Evolutionary conservation across 1,140 invertebrate species (phyloP).

Genomic region (Cephus cinctus): DNA sequence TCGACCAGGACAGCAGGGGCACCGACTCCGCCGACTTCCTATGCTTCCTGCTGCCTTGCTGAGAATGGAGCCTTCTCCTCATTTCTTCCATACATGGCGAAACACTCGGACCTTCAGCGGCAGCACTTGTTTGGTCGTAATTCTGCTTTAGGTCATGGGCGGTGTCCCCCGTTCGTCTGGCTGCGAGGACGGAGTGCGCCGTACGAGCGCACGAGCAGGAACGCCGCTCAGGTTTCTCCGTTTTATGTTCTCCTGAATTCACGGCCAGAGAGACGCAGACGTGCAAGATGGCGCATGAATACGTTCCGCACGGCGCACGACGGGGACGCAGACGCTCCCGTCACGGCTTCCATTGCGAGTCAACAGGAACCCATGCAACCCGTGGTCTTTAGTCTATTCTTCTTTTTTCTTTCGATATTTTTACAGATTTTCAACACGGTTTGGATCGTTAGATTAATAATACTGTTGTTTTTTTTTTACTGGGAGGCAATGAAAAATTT

Average conservation of each 20-base stretch:
- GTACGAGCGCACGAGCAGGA: conserved; percentile 11
- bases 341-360: no score
- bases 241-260: conserved; percentile 39
- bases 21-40: conserved; percentile 27
- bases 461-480: no score
- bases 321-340: conserved; percentile 45
- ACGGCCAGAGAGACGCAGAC: conserved; percentile 50
- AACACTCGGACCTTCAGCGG: conserved; percentile 27
- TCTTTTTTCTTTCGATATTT: background rate
- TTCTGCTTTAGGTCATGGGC: conserved; percentile 26
- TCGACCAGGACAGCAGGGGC: background rate
- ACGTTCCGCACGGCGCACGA: no score
- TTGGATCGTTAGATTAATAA: no score
- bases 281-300: conserved; percentile 50
- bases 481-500: no score
- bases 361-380: conserved; percentile 35
- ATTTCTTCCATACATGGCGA: conserved; percentile 48
- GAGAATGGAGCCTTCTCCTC: conserved; percentile 45
- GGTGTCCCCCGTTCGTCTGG: conserved; percentile 20
- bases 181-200: background rate
- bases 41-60: conserved; percentile 33
- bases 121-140: conserved; percentile 44
- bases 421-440: no score
- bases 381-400: conserved; percentile 5
- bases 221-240: no score